Evolutionary conservation across 2,797 vertebrate genomes (phyloP).

Genomic region (Pachyuromys duprasi): DNA sequence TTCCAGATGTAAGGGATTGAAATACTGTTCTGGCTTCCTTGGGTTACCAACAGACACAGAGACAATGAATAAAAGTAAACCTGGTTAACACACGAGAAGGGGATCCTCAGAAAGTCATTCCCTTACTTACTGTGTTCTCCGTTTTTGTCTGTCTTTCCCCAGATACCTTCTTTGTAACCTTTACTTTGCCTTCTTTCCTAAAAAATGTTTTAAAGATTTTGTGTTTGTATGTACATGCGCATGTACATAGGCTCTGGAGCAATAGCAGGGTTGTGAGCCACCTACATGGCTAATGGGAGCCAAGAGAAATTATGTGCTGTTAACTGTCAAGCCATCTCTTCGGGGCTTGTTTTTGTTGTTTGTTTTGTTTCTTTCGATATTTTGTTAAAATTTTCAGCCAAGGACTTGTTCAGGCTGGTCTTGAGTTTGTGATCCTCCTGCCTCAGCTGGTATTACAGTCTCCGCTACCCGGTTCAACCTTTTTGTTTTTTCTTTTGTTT

Average conservation of each 20-base stretch:
- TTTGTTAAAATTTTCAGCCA: constrained; percentile 5
- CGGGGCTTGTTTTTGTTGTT: not conserved
- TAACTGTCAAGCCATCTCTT: not conserved
- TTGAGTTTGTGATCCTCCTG: not conserved
- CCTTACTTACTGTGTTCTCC: not conserved
- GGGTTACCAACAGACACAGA: not conserved
- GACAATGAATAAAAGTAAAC: not conserved
- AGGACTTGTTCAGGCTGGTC: not conserved
- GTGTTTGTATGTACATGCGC: not conserved
- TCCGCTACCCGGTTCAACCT: not conserved
- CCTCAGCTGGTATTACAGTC: not conserved
- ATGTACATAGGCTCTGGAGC: not conserved
- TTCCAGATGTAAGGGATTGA: not conserved
- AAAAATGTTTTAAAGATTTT: not conserved
- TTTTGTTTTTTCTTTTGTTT: not conserved
- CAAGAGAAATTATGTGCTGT: not conserved
- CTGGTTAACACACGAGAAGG: not conserved
- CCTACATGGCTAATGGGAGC: not conserved
- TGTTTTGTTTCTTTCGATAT: not conserved
- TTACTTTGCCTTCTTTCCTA: not conserved
- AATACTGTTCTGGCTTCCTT: not conserved
- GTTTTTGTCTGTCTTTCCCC: not conserved
- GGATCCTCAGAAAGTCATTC: not conserved
- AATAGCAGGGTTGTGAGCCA: not conserved
- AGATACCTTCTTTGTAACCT: not conserved